Evolutionary conservation across 1,140 invertebrate genomes (phyloP).

Genomic region (Galleria mellonella): DNA sequence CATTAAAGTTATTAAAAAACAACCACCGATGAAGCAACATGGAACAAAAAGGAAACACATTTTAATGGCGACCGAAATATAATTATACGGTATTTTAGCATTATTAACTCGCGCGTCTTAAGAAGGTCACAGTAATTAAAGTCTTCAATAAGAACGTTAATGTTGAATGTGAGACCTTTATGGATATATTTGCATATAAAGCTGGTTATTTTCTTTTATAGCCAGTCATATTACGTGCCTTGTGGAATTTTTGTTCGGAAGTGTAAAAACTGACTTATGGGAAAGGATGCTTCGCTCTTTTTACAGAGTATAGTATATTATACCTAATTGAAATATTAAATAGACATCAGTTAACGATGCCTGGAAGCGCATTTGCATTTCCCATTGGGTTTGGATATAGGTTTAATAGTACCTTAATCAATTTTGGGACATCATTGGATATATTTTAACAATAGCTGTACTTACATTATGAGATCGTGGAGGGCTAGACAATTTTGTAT

Average conservation of each 20-base stretch:
- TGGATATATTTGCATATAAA: slow-evolving; percentile 33
- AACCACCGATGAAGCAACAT: slow-evolving; percentile 19
- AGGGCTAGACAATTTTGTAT: too few species aligned
- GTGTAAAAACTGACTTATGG: too few species aligned
- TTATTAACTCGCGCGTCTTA: slow-evolving; percentile 44
- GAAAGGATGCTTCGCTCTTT: too few species aligned
- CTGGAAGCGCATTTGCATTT: too few species aligned
- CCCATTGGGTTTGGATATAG: too few species aligned
- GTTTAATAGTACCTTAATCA: too few species aligned
- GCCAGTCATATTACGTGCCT: neutral
- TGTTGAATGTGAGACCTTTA: slow-evolving; percentile 32
- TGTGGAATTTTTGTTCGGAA: neutral
- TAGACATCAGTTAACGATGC: too few species aligned
- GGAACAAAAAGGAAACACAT: slow-evolving; percentile 21
- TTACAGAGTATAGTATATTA: too few species aligned
- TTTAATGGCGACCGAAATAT: slow-evolving; percentile 41
- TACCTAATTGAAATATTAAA: too few species aligned
- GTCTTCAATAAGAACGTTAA: slow-evolving; percentile 45
- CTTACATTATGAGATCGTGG: too few species aligned
- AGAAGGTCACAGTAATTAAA: slow-evolving; percentile 64
- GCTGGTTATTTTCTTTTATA: slow-evolving; percentile 18
- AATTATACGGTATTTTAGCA: slow-evolving; percentile 46
- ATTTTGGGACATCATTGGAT: too few species aligned
- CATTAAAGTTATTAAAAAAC: slow-evolving; percentile 29
- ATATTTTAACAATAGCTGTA: too few species aligned